These are phyloP conservation scores for Penaeus japonicus DNA, from an alignment of 1,140 invertebrate species.

Conservation along the genomic window DNA sequence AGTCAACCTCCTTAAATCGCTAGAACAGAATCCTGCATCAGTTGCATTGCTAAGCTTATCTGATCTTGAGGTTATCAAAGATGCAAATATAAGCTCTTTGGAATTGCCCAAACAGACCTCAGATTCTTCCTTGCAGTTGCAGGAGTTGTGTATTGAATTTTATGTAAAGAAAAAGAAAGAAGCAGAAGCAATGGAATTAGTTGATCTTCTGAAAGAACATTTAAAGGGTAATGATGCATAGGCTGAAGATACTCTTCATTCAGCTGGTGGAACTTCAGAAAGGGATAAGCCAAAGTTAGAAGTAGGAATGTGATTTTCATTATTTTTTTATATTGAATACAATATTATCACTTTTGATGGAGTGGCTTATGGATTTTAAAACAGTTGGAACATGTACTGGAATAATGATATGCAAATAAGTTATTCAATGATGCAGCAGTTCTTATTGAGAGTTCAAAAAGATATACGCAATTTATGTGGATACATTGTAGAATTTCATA, in stretches of 20 bases:
- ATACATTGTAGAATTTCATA: background rate
- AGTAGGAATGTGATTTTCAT: background rate
- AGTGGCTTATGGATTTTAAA: background rate
- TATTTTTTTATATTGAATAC: background rate
- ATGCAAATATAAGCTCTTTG: conserved; percentile 29
- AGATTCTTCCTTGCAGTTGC: conserved; percentile 36
- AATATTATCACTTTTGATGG: background rate
- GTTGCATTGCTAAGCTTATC: conserved; percentile 42
- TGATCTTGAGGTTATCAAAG: conserved; percentile 50
- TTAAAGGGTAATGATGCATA: conserved; percentile 37
- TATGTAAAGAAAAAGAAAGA: conserved; percentile 56
- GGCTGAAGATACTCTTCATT: background rate
- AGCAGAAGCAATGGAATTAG: conserved; percentile 50
- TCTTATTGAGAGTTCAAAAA: background rate
- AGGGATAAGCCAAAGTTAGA: background rate
- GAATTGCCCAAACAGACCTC: background rate
- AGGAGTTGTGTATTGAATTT: conserved; percentile 50
- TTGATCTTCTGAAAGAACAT: conserved; percentile 48
- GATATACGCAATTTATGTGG: background rate
- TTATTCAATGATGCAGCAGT: background rate
- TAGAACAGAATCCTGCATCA: conserved; percentile 48
- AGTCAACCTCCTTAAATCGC: conserved; percentile 8
- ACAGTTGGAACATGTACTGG: background rate
- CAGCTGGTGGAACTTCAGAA: background rate
- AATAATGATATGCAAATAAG: background rate